Percentiles rank a stretch among this genome's conserved stretches.
Evolutionary conservation across 1,140 invertebrate genomes (phyloP).

Genomic region (Diorhabda elongata): DNA sequence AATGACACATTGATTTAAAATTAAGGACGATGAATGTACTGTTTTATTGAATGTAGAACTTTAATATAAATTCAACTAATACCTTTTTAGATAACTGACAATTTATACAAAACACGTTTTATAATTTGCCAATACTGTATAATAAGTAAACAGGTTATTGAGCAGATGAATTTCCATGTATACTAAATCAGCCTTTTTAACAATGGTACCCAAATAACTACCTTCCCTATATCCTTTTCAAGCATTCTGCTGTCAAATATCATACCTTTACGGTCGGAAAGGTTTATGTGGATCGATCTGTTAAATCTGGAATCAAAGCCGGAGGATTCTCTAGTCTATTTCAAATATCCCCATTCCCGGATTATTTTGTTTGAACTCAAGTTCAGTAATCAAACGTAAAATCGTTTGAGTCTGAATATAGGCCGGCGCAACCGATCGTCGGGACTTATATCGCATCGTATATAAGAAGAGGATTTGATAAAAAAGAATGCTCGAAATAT

Average conservation of each 20-base stretch:
- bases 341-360: not conserved
- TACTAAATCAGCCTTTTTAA: not conserved
- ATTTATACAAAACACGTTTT: no score
- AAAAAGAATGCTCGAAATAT: not conserved
- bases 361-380: slow-evolving; percentile 1
- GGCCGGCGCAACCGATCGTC: not conserved
- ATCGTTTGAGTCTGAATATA: not conserved
- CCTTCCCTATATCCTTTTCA: not conserved
- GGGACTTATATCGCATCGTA: not conserved
- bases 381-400: slow-evolving; percentile 2
- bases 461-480: not conserved
- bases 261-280: not conserved
- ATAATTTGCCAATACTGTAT: no score
- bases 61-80: no score
- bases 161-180: not conserved
- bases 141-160: no score
- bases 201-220: not conserved
- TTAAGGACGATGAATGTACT: no score
- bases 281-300: not conserved
- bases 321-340: not conserved
- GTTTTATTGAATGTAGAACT: no score
- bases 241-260: slow-evolving; percentile 2
- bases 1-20: no score
- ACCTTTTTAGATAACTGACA: no score
- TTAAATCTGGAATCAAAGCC: not conserved